A percentile compares a stretch with the other conserved stretches of the same genome.
phyloP scores from a whole-genome alignment of 2,888 invertebrate genomes.

The Luperina testacea region DNA sequence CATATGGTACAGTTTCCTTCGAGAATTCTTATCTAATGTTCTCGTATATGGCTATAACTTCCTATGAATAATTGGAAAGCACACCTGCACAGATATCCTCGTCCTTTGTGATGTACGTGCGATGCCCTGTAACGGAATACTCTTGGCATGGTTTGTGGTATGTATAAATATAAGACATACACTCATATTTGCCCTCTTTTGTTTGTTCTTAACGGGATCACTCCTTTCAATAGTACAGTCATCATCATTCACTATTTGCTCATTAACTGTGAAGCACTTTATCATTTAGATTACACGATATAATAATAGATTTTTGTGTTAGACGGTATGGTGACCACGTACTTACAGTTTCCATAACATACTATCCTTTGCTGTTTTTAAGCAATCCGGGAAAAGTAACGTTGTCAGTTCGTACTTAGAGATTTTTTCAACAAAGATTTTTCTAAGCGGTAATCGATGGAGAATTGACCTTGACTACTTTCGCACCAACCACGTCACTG shows the following conservation, averaged over 20 bases:
- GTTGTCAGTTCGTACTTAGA: neutral
- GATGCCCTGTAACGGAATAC: constrained; percentile 61
- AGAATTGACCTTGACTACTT: neutral
- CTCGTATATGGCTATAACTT: constrained; percentile 44
- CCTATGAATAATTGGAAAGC: constrained; percentile 45
- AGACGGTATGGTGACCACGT: neutral
- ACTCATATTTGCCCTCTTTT: constrained; percentile 41
- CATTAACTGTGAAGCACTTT: constrained; percentile 29
- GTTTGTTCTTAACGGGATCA: constrained; percentile 62
- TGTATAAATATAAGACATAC: constrained; percentile 32
- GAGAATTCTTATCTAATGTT: constrained; percentile 38
- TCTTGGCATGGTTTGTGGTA: constrained; percentile 24
- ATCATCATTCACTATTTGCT: constrained; percentile 44
- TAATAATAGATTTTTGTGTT: neutral
- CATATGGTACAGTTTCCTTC: constrained; percentile 2
- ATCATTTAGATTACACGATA: neutral
- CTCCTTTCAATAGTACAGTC: constrained; percentile 43
- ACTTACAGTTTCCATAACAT: neutral
- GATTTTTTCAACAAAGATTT: neutral
- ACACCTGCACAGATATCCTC: constrained; percentile 48
- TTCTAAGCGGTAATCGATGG: neutral
- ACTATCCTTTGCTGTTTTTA: constrained; percentile 1
- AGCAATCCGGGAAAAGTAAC: neutral
- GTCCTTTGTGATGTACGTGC: constrained; percentile 46
- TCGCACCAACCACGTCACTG: neutral